Base-by-base conservation (phyloP, 30 jellyfish, hydroid and myxozoan species). In the Nemopilema nomurai region DNA sequence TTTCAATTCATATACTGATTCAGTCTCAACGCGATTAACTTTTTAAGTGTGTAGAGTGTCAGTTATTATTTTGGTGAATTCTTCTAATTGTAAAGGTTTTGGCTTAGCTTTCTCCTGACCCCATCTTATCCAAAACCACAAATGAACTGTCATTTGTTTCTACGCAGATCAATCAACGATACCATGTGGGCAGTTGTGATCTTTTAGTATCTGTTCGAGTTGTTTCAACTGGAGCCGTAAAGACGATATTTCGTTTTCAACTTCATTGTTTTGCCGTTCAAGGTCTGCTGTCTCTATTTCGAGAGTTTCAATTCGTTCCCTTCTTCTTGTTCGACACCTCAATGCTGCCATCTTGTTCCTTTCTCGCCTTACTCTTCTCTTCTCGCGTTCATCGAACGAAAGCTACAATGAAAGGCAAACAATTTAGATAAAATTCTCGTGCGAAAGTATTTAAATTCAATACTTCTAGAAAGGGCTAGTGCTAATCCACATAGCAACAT, bases 251-350 rank as follows among this genome's bases (percentile, higher is more conserved):
- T 93, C 98, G 28, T 67, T 72, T 66, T 87, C 93, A 22, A 88
- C 97, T 9, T 67, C 78, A 29, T 79, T 76, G 85, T 93, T 93
- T 41, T 86, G 89, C 21, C 71, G 91, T 74, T 93, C 97, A 24
- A 93, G 84, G 18, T 89, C 96, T 16, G 97, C 88, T n/a, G 97
- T 88, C 76, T 93, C 98, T 82, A 88, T 77, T 72, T 93, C 98
- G 23, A 93, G 73, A 4, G 90, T 90, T 16, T 93, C 98, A 67
- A 93, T 93, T 80, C 98, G 67, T 51, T 93, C 98, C 21, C 98
- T 76, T 80, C 98, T 74, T 75, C 98, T 69, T 26, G 98, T 93
- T 62, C 98, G 90, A 79, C 98, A 93, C 21, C 98, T 79, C 69
- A 93, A 74, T 20, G 98, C 98, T 0, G 98, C 98, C 53, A 63